Evolutionary conservation across 2,113 vertebrate species (phyloP).

Genomic region (Mohoua ochrocephala): DNA sequence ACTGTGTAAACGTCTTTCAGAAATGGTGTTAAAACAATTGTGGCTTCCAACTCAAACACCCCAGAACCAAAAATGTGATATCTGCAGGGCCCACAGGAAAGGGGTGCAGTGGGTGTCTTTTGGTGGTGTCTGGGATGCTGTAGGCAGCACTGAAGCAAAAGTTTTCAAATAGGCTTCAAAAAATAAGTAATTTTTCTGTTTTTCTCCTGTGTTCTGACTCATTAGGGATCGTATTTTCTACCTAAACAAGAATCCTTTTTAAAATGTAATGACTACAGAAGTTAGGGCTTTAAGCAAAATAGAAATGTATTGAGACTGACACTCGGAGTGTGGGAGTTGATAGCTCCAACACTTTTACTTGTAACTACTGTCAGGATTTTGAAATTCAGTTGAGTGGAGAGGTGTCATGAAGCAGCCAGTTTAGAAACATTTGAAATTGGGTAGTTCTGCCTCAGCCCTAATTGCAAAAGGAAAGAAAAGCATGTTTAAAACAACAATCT

Average conservation of each 20-base stretch:
- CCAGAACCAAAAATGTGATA: neutral
- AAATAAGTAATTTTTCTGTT: neutral
- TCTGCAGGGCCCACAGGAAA: neutral
- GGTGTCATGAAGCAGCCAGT: constrained; percentile 54
- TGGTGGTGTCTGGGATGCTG: neutral
- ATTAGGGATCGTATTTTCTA: neutral
- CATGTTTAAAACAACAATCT: constrained; percentile 49
- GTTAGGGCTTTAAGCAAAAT: neutral
- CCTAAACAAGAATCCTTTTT: neutral
- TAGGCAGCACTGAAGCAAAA: neutral
- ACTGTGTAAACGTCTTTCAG: neutral
- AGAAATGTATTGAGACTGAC: neutral
- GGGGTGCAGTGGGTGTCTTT: neutral
- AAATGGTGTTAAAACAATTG: neutral
- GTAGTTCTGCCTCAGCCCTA: constrained; percentile 23
- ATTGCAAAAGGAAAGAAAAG: constrained; percentile 1
- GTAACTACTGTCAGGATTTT: constrained; percentile 12
- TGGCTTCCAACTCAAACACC: neutral
- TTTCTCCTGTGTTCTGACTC: neutral
- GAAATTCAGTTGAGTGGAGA: constrained; percentile 32
- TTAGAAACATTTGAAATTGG: constrained; percentile 64
- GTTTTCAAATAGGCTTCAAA: neutral
- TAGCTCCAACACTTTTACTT: neutral
- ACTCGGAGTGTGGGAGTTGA: neutral
- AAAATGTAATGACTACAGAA: neutral